Percentiles rank a stretch among this genome's conserved stretches.
phyloP scores from a whole-genome alignment of 35 echinoderm and acorn worm species.

The Acanthaster planci region DNA sequence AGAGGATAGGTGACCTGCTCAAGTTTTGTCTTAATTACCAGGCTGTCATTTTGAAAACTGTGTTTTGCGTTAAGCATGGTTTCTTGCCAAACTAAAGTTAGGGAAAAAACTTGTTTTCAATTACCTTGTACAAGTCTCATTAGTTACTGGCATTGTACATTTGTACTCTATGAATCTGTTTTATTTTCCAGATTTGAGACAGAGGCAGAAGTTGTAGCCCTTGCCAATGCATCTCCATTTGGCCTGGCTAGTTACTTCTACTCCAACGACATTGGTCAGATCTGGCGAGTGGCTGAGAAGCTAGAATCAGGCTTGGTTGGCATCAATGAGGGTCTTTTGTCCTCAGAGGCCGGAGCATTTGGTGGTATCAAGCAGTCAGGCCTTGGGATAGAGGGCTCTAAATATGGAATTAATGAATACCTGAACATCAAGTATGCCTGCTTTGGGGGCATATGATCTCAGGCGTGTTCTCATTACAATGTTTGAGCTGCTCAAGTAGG shows the following conservation, averaged over 20 bases:
- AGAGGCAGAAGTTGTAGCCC: conserved; percentile 77
- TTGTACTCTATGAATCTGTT: background rate
- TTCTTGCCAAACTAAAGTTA: too few species aligned
- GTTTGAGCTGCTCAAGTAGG: too few species aligned
- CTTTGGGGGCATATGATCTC: conserved; percentile 76
- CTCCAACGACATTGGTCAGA: conserved; percentile 85
- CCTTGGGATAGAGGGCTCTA: conserved; percentile 76
- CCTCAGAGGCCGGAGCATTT: conserved; percentile 58
- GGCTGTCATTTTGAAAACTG: too few species aligned
- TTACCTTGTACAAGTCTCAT: too few species aligned
- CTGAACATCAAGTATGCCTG: conserved; percentile 76
- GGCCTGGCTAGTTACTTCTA: conserved; percentile 95
- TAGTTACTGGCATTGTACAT: too few species aligned
- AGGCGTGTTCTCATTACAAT: too few species aligned
- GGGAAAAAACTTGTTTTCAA: too few species aligned
- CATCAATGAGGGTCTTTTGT: conserved; percentile 71
- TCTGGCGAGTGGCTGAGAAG: conserved; percentile 86
- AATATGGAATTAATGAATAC: conserved; percentile 95
- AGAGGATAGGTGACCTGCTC: too few species aligned
- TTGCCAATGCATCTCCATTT: conserved; percentile 63
- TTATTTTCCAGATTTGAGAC: conserved; percentile 69
- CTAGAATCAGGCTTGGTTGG: conserved; percentile 95
- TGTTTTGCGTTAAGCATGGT: too few species aligned
- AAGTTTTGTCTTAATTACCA: too few species aligned
- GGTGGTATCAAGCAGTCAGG: conserved; percentile 91